Percentiles rank a stretch among this genome's conserved stretches.
phyloP scores from a whole-genome alignment of 1,140 invertebrate genomes.

The Nasonia giraulti region DNA sequence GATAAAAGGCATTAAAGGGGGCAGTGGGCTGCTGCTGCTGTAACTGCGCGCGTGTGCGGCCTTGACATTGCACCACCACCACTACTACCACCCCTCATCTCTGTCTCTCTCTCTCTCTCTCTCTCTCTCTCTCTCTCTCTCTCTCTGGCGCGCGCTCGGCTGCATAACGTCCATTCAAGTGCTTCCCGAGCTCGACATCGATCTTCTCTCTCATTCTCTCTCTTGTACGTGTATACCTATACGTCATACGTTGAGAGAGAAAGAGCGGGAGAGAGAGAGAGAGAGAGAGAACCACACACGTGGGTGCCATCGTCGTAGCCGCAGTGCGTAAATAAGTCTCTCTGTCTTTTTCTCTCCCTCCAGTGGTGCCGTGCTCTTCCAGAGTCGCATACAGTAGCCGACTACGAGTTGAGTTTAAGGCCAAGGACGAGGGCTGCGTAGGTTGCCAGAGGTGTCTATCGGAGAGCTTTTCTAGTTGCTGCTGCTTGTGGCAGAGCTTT shows the following conservation, averaged over 20 bases:
- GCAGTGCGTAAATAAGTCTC: constrained; percentile 26
- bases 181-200: constrained; percentile 34
- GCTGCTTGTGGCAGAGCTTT: not conserved
- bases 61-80: constrained; percentile 43
- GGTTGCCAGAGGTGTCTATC: not conserved
- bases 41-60: not conserved
- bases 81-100: not conserved
- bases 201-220: constrained; percentile 17
- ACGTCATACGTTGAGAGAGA: not conserved
- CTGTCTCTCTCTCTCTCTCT: not conserved
- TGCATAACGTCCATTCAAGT: constrained; percentile 39
- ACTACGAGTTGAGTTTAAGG: not conserved
- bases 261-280: too few species aligned
- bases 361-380: not conserved
- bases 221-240: not conserved
- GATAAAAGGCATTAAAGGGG: constrained; percentile 18
- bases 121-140: not conserved
- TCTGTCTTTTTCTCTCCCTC: not conserved
- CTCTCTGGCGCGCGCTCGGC: not conserved
- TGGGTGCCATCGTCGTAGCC: not conserved
- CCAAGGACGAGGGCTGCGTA: constrained; percentile 17
- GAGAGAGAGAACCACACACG: too few species aligned
- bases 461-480: not conserved
- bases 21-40: not conserved
- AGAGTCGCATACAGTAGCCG: too few species aligned